phyloP scores from a whole-genome alignment of 2,888 invertebrate species.

The Apocheima hispidaria region DNA sequence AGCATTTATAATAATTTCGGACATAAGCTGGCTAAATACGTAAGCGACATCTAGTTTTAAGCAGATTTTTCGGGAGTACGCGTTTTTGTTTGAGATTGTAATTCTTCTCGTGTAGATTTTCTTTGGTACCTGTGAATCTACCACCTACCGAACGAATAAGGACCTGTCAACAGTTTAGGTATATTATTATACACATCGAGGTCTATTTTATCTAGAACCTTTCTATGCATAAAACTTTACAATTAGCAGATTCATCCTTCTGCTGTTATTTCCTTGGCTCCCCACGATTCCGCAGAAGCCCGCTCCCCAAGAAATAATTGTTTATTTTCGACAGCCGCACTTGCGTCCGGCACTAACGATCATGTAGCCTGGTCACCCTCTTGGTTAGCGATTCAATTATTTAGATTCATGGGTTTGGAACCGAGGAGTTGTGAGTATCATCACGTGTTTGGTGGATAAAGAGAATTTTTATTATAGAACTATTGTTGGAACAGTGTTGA shows the following conservation, averaged over 20 bases:
- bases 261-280: constrained; percentile 48
- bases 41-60: too few species aligned
- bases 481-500: too few species aligned
- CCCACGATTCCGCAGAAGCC: constrained; percentile 64
- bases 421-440: constrained; percentile 7
- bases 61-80: too few species aligned
- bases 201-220: too few species aligned
- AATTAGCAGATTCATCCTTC: constrained; percentile 52
- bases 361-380: constrained; percentile 57
- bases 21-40: too few species aligned
- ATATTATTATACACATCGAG: too few species aligned
- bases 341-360: constrained; percentile 64
- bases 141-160: too few species aligned
- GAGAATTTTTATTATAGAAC: not conserved
- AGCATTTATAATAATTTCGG: too few species aligned
- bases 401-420: constrained; percentile 51
- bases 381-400: constrained; percentile 47
- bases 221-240: not conserved
- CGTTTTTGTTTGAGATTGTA: too few species aligned
- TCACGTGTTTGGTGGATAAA: not conserved
- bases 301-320: constrained; percentile 78
- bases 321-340: constrained; percentile 80
- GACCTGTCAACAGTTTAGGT: too few species aligned
- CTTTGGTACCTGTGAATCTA: too few species aligned
- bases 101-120: too few species aligned